A percentile compares a stretch with the other conserved stretches of the same genome.
phyloP scores from a whole-genome alignment of 2,113 vertebrate genomes.

The Ctenomys sociabilis region DNA sequence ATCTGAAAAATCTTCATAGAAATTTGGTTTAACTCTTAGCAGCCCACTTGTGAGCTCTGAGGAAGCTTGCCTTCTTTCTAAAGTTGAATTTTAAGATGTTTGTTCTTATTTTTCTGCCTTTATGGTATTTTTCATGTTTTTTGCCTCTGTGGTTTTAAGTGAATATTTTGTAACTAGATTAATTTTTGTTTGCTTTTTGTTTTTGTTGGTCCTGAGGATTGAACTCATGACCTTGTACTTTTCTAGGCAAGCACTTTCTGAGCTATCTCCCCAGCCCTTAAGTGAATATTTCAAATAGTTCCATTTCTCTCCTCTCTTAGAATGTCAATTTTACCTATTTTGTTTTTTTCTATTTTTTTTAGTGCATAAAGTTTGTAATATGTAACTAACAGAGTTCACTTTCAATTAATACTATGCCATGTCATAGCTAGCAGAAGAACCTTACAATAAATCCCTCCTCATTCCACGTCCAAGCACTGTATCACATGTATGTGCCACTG shows the following conservation, averaged over 20 bases:
- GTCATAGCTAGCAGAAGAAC: not conserved
- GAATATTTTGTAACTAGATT: too few relatives aligned
- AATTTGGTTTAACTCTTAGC: too few relatives aligned
- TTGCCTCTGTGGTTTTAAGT: not conserved
- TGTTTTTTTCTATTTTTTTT: not conserved
- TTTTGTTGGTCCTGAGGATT: too few relatives aligned
- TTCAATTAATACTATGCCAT: not conserved
- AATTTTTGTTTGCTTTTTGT: too few relatives aligned
- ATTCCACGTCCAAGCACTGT: not conserved
- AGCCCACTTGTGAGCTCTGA: too few relatives aligned
- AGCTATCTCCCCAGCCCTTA: not conserved
- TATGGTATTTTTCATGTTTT: not conserved
- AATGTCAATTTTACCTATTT: not conserved
- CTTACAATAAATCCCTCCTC: not conserved
- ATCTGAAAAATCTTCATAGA: too few relatives aligned
- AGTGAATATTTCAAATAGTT: not conserved
- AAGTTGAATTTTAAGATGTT: too few relatives aligned
- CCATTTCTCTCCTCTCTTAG: not conserved
- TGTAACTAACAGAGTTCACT: not conserved
- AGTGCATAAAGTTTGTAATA: not conserved
- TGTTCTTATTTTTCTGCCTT: not conserved
- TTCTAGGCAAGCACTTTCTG: too few relatives aligned
- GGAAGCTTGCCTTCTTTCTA: too few relatives aligned
- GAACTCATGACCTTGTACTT: too few relatives aligned
- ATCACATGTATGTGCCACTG: not conserved